phyloP scores from a whole-genome alignment of 2,888 invertebrate species.

The Tromatobia lineatoria region DNA sequence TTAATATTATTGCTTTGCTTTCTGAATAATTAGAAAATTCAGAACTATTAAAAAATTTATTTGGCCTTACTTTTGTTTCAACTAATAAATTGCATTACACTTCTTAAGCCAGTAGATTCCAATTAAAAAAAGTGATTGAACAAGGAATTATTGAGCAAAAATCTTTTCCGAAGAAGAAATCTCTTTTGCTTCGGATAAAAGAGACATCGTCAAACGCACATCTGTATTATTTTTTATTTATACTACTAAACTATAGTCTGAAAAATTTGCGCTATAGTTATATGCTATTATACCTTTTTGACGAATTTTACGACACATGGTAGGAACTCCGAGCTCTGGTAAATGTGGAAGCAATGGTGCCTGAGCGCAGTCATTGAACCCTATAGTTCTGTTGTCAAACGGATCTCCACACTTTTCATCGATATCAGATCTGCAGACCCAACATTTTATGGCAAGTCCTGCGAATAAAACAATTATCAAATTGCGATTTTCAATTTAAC shows the following conservation, averaged over 20 bases:
- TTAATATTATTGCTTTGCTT: not conserved
- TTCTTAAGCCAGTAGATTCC: too few species aligned
- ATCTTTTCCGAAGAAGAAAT: too few species aligned
- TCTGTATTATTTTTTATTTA: too few species aligned
- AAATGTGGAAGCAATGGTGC: slow-evolving; percentile 88
- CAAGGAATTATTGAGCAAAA: too few species aligned
- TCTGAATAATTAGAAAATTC: not conserved
- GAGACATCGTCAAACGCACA: too few species aligned
- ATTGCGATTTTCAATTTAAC: too few species aligned
- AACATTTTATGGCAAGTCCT: slow-evolving; percentile 93
- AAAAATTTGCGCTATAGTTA: too few species aligned
- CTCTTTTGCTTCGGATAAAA: too few species aligned
- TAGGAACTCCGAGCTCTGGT: slow-evolving; percentile 89
- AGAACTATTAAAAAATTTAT: too few species aligned
- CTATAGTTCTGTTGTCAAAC: slow-evolving; percentile 95
- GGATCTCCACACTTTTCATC: slow-evolving; percentile 97
- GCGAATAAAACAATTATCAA: not conserved
- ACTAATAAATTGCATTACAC: not conserved
- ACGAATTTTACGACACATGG: slow-evolving; percentile 96
- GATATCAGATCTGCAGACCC: slow-evolving; percentile 95
- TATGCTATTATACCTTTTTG: slow-evolving; percentile 90
- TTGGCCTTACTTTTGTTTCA: too few species aligned
- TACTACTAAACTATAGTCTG: too few species aligned
- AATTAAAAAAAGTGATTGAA: too few species aligned
- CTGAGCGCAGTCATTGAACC: slow-evolving; percentile 93